Evolutionary conservation across 2,113 vertebrate genomes (phyloP), one percentile per base, ranked within the genome.

Genomic region (Indicator indicator): DNA sequence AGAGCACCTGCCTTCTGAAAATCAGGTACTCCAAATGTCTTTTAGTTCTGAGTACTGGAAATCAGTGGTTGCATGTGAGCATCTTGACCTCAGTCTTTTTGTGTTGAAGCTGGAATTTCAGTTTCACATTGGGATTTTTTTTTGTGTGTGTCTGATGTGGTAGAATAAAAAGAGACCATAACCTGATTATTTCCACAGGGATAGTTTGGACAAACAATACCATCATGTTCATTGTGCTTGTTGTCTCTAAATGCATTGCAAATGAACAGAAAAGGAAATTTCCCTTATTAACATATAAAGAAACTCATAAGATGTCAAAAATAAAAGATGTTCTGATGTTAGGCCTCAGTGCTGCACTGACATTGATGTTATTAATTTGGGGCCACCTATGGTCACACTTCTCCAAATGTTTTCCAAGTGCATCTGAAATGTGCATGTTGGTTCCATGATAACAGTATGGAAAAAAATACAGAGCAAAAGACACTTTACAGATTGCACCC

Each of bases 401-500:
- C 55, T 74, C 78, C 67, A 79, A 65, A 75, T 9, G 6, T 83
- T 70, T 32, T 74, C 62, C 15, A 71, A 38, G 63, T 56, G 23
- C 52, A 50, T 65, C 1, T 0, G 50, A 83, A 86, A 90, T 50
- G 15, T 74, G 85, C 87, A 85, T 62, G 64, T 73, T 24, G 23
- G 64, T 93, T 93, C 73, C 70, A 93, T 78, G 67, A 81, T 69
- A 86, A 89, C 0, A 0, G 48, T 9, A 44, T n/a, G 33, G 58
- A 59, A 68, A 93, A 92, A 89, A 90, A 15, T 18, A 44, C 16
- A 60, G n/a, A 88, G 62, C 12, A 77, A 83, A 93, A 92, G 65
- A 81, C 62, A 26, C 69, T 88, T 86, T 75, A 89, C 54, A 93
- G 58, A 86, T 62, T 90, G 38, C 11, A 86, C 32, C 3, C 69